Evolutionary conservation across 1,140 invertebrate genomes (phyloP).

Genomic region (Matsumurasca onukii): DNA sequence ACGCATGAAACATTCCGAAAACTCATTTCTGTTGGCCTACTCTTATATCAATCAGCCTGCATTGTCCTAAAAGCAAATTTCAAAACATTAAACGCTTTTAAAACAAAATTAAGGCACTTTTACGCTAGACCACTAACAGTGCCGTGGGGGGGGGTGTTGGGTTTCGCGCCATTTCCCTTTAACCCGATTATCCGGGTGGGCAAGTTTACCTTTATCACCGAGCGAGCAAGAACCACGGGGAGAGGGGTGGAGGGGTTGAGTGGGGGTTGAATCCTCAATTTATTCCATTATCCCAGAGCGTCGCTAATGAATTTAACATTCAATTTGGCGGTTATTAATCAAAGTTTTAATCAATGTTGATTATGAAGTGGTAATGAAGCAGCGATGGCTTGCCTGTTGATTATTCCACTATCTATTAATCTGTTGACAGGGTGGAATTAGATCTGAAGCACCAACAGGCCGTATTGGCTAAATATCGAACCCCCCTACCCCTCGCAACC

Average conservation of each 20-base stretch:
- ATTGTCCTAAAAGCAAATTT: too few species aligned
- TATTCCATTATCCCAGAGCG: constrained; percentile 32
- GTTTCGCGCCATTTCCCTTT: constrained; percentile 21
- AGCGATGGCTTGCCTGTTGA: constrained; percentile 23
- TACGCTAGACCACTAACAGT: too few species aligned
- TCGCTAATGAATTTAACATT: constrained; percentile 36
- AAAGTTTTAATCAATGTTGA: constrained; percentile 37
- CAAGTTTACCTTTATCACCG: constrained; percentile 14
- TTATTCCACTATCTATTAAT: constrained; percentile 30
- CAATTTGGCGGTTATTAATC: constrained; percentile 35
- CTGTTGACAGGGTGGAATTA: constrained; percentile 16
- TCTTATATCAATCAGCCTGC: too few species aligned
- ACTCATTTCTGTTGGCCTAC: too few species aligned
- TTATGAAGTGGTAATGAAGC: constrained; percentile 34
- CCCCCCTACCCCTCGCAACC: neutral
- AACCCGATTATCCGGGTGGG: constrained; percentile 12
- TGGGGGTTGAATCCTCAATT: constrained; percentile 33
- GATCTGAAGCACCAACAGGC: neutral
- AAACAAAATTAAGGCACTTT: too few species aligned
- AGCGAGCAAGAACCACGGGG: neutral
- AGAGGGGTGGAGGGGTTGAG: neutral
- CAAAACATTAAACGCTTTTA: too few species aligned
- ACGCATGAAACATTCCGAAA: too few species aligned
- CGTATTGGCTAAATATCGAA: neutral
- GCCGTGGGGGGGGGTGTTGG: too few species aligned